Conservation (phyloP, 2,113 vertebrate species). For the Candoia aspera region DNA sequence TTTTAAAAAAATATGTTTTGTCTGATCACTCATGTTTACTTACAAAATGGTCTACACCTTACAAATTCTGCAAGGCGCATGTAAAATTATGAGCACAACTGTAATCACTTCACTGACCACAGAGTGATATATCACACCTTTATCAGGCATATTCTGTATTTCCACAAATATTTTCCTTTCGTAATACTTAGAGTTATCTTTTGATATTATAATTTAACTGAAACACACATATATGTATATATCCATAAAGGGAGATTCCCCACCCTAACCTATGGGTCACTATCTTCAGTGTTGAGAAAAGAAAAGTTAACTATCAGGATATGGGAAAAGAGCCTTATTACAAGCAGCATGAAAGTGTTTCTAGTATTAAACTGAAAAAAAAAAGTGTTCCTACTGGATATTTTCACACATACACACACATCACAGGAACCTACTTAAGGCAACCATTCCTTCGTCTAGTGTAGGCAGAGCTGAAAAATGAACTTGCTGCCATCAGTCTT, state of each 20-base stretch:
- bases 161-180: neutral
- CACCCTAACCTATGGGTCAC: neutral
- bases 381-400: neutral
- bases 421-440: conserved; percentile 25
- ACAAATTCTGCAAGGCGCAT: no score
- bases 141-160: neutral
- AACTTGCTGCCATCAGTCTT: conserved; percentile 48
- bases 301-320: neutral
- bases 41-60: neutral
- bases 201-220: neutral
- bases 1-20: neutral
- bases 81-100: no score
- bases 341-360: neutral
- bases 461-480: conserved; percentile 36
- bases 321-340: neutral
- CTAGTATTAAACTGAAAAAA: neutral
- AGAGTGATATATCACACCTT: neutral
- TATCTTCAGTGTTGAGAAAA: neutral
- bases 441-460: neutral
- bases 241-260: neutral
- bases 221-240: neutral
- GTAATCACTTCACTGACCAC: no score
- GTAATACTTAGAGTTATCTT: neutral
- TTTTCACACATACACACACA: neutral
- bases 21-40: neutral